These are phyloP conservation scores for Malthinus seriepunctatus DNA, from an alignment of 2,888 invertebrate species.

Conservation along the genomic window DNA sequence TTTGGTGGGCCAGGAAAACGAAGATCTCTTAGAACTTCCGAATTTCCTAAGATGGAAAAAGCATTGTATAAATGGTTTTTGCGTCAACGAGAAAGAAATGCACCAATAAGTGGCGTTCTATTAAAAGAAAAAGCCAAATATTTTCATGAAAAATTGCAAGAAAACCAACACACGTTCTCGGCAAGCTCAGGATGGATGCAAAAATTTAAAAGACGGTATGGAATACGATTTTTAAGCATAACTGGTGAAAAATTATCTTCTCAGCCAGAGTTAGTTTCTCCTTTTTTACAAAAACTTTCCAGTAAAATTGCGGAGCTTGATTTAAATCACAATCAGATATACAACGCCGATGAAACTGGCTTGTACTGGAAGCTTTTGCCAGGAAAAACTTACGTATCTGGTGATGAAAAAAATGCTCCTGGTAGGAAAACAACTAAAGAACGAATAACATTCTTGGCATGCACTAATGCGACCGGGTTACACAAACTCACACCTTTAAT, in stretches of 20 bases:
- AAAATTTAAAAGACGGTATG: neutral
- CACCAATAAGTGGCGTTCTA: neutral
- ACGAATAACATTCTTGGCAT: slow-evolving; percentile 37
- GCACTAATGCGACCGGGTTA: slow-evolving; percentile 38
- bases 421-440: slow-evolving; percentile 38
- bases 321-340: slow-evolving; percentile 26
- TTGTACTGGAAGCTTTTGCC: slow-evolving; percentile 30
- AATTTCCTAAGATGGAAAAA: slow-evolving; percentile 14
- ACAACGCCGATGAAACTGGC: slow-evolving; percentile 35
- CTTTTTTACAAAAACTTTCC: slow-evolving; percentile 6
- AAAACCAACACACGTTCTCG: neutral
- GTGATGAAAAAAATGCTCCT: slow-evolving; percentile 29
- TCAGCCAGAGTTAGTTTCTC: slow-evolving; percentile 16
- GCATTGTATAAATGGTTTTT: slow-evolving; percentile 11
- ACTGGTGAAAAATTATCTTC: slow-evolving; percentile 9
- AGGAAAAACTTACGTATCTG: slow-evolving; percentile 27
- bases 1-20: neutral
- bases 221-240: neutral
- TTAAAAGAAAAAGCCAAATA: neutral
- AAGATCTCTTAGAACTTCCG: neutral
- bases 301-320: slow-evolving; percentile 10
- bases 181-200: neutral
- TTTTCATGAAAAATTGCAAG: neutral
- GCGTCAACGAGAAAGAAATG: neutral
- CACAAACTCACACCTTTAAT: slow-evolving; percentile 38